These are phyloP conservation scores for Drosophila miranda DNA, from an alignment of 1,140 invertebrate genomes.

Conservation along the genomic window DNA sequence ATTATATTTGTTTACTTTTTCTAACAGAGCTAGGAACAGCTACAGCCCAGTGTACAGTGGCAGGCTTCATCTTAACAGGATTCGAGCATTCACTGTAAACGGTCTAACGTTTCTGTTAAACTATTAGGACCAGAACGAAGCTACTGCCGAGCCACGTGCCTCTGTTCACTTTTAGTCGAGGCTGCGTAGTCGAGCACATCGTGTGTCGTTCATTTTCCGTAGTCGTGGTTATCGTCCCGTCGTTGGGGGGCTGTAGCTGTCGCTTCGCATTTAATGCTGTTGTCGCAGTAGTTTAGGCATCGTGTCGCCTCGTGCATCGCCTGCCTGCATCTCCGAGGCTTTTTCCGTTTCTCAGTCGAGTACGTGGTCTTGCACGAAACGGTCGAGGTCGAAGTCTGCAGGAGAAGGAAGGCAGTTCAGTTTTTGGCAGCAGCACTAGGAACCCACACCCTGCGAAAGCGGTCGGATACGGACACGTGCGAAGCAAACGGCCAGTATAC, in stretches of 20 bases:
- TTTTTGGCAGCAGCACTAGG: constrained; percentile 1
- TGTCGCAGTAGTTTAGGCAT: constrained; percentile 10
- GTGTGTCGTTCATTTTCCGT: constrained; percentile 23
- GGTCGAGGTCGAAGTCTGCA: constrained; percentile 13
- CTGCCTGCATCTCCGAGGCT: constrained; percentile 12
- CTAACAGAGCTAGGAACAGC: constrained; percentile 58
- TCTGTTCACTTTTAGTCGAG: constrained; percentile 24
- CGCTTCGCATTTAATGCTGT: constrained; percentile 5
- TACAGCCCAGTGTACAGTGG: constrained; percentile 14
- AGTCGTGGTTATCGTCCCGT: constrained; percentile 1
- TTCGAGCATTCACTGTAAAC: constrained; percentile 39
- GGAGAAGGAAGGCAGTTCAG: constrained; percentile 3
- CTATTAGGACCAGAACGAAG: constrained; percentile 10
- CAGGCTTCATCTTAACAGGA: constrained; percentile 12
- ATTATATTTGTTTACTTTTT: constrained; percentile 60
- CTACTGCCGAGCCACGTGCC: constrained; percentile 13
- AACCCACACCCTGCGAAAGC: background rate
- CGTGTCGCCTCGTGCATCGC: constrained; percentile 8
- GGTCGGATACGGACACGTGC: too few relatives aligned
- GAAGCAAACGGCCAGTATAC: too few relatives aligned
- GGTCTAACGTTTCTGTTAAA: constrained; percentile 9
- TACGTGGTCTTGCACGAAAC: constrained; percentile 56
- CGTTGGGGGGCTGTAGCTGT: constrained; percentile 11
- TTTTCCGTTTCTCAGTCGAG: constrained; percentile 51
- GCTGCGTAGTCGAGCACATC: constrained; percentile 36